These are phyloP conservation scores for Tigriopus japonicus DNA, from an alignment of 1,140 invertebrate genomes.

Conservation along the genomic window DNA sequence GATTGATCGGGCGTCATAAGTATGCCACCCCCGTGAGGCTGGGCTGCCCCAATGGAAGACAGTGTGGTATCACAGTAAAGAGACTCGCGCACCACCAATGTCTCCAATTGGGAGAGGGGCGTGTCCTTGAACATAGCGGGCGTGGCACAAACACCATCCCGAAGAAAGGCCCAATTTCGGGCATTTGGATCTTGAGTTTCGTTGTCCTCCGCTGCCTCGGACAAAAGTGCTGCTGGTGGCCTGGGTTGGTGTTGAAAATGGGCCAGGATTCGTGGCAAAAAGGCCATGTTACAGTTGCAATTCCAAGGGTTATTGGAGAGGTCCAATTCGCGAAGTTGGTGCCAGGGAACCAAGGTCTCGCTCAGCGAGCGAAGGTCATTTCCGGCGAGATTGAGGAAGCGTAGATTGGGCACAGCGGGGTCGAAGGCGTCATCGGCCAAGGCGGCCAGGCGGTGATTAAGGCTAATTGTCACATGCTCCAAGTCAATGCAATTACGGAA, in stretches of 20 bases:
- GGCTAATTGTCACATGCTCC: slow-evolving; percentile 15
- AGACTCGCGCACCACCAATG: too few species aligned
- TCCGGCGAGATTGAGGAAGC: slow-evolving; percentile 17
- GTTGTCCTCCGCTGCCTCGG: neutral
- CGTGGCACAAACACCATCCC: too few species aligned
- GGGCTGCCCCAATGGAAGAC: neutral
- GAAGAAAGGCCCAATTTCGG: too few species aligned
- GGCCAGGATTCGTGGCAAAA: neutral
- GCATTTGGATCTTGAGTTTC: too few species aligned
- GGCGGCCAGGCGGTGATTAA: slow-evolving; percentile 13
- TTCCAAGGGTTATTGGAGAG: slow-evolving; percentile 17
- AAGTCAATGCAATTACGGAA: slow-evolving; percentile 16
- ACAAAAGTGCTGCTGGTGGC: neutral
- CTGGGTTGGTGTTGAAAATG: neutral
- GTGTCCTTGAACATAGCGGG: too few species aligned
- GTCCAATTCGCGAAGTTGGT: slow-evolving; percentile 17
- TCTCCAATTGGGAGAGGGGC: too few species aligned
- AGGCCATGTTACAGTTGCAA: slow-evolving; percentile 16
- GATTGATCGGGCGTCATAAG: neutral
- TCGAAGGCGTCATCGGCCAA: slow-evolving; percentile 18
- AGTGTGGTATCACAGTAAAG: too few species aligned
- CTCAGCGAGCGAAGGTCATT: slow-evolving; percentile 16
- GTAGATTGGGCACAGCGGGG: slow-evolving; percentile 15
- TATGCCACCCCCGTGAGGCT: neutral
- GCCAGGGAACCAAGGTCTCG: slow-evolving; percentile 16